Base-by-base conservation (phyloP, 2,113 vertebrate species). In the Dromaius novaehollandiae region DNA sequence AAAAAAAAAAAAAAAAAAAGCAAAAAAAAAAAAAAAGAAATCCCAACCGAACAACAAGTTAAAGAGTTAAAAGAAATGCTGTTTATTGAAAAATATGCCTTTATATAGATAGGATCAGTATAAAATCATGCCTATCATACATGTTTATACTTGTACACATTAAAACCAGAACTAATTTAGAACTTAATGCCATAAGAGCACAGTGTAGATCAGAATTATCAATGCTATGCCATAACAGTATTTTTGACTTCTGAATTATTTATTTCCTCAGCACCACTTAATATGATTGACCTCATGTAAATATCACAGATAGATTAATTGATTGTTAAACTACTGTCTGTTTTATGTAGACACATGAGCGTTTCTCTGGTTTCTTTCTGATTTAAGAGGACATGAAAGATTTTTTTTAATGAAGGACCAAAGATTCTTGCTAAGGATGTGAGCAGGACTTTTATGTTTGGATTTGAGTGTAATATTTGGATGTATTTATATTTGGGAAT, bases 161-260 rank as follows among this genome's bases (percentile, higher is more conserved):
- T 89, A 95, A 73, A 73, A 56, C 30, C 10, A 85, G 38, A 90
- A 89, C 36, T 92, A 86, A 90, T 89, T 82, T 88, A 82, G 55
- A 89, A 92, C 30, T 89, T 86, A 73, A 63, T 91, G 14, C 32
- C 24, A 36, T 66, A 70, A 82, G 11, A 82, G 21, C 38, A 58
- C 63, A 91, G 19, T 51, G 40, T 85, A 77, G 56, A 80, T 77
- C 11, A 80, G 28, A 89, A 89, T 65, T n/a, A 80, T 55, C 77
- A 82, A 53, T 44, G 46, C 18, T 3, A 85, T 80, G 32, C 61
- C 16, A 50, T 61, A 94, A 9, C 34, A 92, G 38, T 42, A 70
- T 85, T 93, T 92, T 93, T 53, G 44, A 80, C 44, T 83, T 92
- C 38, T 70, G 46, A 77, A 91, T 96, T 92, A 82, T 44, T 7